Conservation (phyloP, 2,797 vertebrate species). For the Bryconaethiops microstoma region DNA sequence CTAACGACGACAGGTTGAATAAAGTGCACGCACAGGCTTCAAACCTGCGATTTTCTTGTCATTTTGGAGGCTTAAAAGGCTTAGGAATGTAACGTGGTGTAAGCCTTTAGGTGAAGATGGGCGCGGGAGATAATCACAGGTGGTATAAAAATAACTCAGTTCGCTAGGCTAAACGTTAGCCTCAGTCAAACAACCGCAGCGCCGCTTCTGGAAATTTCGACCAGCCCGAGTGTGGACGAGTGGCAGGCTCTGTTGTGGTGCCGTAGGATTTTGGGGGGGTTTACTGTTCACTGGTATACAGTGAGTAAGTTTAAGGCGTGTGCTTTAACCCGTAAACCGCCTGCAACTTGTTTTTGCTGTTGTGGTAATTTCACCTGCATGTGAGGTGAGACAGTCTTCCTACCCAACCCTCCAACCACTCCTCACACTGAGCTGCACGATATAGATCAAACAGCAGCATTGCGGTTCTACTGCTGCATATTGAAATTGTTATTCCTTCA, state of each 20-base stretch:
- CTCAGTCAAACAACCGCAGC: neutral
- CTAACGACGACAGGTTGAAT: no score
- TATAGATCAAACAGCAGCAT: no score
- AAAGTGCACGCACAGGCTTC: no score
- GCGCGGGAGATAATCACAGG: no score
- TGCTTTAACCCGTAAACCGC: neutral
- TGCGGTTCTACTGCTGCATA: no score
- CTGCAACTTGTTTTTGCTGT: neutral
- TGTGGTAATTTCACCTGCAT: neutral
- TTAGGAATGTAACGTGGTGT: no score
- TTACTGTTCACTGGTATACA: neutral
- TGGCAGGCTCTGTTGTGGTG: neutral
- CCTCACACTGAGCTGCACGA: slow-evolving; percentile 70
- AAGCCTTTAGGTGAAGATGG: no score
- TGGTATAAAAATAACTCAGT: no score
- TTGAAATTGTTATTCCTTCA: no score
- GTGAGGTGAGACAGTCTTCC: neutral
- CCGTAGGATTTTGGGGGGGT: neutral
- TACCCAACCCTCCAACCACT: slow-evolving; percentile 45
- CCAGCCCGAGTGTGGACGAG: neutral
- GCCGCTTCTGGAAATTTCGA: slow-evolving; percentile 30
- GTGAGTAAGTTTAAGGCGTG: neutral
- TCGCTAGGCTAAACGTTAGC: neutral
- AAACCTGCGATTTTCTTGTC: no score
- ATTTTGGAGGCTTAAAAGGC: no score